Evolutionary conservation across 2,888 invertebrate species (phyloP), one percentile per base, ranked within the genome.

Genomic region (Conomelus anceps): DNA sequence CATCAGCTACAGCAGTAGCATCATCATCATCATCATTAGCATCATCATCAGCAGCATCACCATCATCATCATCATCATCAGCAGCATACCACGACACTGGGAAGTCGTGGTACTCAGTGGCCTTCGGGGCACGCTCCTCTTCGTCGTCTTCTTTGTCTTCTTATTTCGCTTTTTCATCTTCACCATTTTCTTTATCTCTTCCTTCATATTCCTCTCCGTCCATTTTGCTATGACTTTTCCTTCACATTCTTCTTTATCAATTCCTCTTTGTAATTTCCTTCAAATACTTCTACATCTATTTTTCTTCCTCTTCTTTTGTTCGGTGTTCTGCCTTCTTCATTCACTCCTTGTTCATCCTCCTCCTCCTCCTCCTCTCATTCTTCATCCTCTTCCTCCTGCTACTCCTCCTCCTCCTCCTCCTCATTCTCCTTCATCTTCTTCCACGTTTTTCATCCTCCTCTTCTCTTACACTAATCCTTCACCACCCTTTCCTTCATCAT

Each of bases 31-130:
- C n/a, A n/a, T n/a, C n/a, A n/a, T n/a, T n/a, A n/a, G n/a, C n/a
- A n/a, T n/a, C n/a, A n/a, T n/a, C n/a, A n/a, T n/a, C n/a, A n/a
- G n/a, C n/a, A 3, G 91, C 93, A 7, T 87, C 93, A 4, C 91
- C 93, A 63, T 63, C 63, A n/a, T 20, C 63, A 63, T 13, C 34
- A 34, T 34, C 34, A 34, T 34, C 34, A 63, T n/a, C n/a, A 0
- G 63, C n/a, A n/a, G 63, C n/a, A n/a, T n/a, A n/a, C n/a, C n/a
- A n/a, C n/a, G n/a, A n/a, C n/a, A n/a, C n/a, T 63, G 63, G 63
- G 63, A 34, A 63, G 63, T 63, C 63, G 63, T 63, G 63, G 63
- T 63, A 20, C n/a, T 63, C 34, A 63, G n/a, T 63, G 63, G 63
- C 63, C 63, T 63, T 63, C n/a, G 63, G 63, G 63, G 63, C 63